Base-by-base conservation (phyloP, 2,888 invertebrate genomes). In the Schrankia costaestrigalis region DNA sequence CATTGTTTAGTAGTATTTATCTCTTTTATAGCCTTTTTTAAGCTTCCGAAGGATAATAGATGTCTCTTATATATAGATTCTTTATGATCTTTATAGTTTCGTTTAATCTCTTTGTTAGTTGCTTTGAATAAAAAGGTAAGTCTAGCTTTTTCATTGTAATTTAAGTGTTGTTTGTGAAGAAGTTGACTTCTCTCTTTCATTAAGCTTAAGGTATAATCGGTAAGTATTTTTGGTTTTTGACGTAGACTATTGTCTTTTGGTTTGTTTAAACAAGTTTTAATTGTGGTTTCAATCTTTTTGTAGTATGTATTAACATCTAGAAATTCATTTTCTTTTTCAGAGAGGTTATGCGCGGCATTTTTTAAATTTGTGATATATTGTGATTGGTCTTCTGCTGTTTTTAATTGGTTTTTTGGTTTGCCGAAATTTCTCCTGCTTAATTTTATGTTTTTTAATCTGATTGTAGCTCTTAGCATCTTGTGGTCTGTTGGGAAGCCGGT, bases 251-350 rank as follows among this genome's bases (percentile, higher is more conserved):
- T 22, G 22, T 7, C 11, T 10, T 22, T 22, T 22, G 9, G 11
- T 22, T 22, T 21, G n/a, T 21, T 21, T 26, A 32, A 11, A 26
- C 32, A 4, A 6, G 21, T 8, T 21, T 21, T 21, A 8, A 21
- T 21, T 21, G n/a, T 8, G 7, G n/a, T 21, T 21, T 21, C 21
- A 21, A 21, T 21, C 21, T 21, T 8, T n/a, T n/a, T n/a, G n/a
- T n/a, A n/a, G n/a, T n/a, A n/a, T n/a, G n/a, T n/a, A n/a, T n/a
- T n/a, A n/a, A n/a, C n/a, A n/a, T n/a, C n/a, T n/a, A n/a, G n/a
- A n/a, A n/a, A n/a, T n/a, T n/a, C n/a, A n/a, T n/a, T n/a, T n/a
- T n/a, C n/a, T n/a, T n/a, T n/a, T n/a, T n/a, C n/a, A n/a, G n/a
- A n/a, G n/a, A n/a, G n/a, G n/a, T n/a, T n/a, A n/a, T n/a, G n/a